Conservation (phyloP, 2,888 invertebrate genomes). For the Euzophera pinguis region DNA sequence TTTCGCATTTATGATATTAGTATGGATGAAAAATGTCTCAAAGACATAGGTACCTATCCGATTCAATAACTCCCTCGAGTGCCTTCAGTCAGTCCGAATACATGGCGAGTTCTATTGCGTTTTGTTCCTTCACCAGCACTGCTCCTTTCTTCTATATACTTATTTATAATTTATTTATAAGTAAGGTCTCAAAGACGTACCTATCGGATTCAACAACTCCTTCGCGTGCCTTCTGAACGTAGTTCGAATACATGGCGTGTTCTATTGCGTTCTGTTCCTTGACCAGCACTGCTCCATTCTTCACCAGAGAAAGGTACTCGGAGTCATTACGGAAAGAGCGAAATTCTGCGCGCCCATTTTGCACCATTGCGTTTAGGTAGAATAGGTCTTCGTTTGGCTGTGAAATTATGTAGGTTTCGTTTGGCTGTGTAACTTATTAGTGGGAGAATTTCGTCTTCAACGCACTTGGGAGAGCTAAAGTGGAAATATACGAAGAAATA, state of each 20-base stretch:
- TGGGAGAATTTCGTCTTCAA: too few relatives aligned
- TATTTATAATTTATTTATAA: too few relatives aligned
- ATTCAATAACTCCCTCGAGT: constrained; percentile 76
- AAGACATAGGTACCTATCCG: constrained; percentile 44
- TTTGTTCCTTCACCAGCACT: constrained; percentile 82
- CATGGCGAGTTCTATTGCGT: constrained; percentile 84
- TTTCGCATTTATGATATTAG: too few relatives aligned
- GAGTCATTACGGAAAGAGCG: constrained; percentile 38
- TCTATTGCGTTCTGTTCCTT: constrained; percentile 86
- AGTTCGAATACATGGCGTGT: constrained; percentile 85
- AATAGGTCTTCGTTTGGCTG: constrained; percentile 63
- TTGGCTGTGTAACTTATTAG: constrained; percentile 38
- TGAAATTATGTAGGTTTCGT: constrained; percentile 34
- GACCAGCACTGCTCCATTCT: constrained; percentile 67
- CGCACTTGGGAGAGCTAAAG: too few relatives aligned
- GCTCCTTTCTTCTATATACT: constrained; percentile 52
- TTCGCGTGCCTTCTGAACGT: constrained; percentile 80
- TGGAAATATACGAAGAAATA: too few relatives aligned
- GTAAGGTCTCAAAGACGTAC: background rate
- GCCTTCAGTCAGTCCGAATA: constrained; percentile 85
- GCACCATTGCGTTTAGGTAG: constrained; percentile 63
- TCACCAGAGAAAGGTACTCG: constrained; percentile 51
- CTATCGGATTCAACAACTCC: constrained; percentile 77
- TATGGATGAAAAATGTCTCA: too few relatives aligned
- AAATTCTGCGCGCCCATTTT: constrained; percentile 59